Conservation (phyloP, 2,888 invertebrate species). For the Rhabditoides inermis region DNA sequence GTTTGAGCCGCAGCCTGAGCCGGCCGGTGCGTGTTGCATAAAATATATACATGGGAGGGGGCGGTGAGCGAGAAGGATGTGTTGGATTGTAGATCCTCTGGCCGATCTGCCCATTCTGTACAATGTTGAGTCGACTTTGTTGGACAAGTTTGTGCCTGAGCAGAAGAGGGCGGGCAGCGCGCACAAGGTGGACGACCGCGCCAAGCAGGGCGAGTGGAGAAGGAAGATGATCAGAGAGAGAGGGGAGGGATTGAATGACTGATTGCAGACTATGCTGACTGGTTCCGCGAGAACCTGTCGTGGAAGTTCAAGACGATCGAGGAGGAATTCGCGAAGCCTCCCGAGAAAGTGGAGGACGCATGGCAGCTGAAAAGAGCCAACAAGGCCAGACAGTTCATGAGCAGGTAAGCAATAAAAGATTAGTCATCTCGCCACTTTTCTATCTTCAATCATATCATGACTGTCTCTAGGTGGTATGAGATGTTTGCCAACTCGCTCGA, state of each 20-base stretch:
- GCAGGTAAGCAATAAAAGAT: constrained; percentile 27
- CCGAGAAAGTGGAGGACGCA: constrained; percentile 33
- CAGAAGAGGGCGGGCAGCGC: constrained; percentile 16
- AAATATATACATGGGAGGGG: too few species aligned
- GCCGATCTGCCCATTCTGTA: constrained; percentile 27
- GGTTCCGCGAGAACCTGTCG: constrained; percentile 19
- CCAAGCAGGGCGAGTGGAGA: constrained; percentile 12
- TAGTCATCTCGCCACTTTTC: background rate
- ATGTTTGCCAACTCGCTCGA: constrained; percentile 47
- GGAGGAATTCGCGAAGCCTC: constrained; percentile 30
- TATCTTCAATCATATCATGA: background rate
- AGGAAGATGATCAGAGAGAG: background rate
- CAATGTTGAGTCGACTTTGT: constrained; percentile 24
- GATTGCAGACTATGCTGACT: constrained; percentile 25
- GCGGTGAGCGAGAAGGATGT: too few species aligned
- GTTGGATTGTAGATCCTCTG: constrained; percentile 18
- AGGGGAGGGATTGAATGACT: background rate
- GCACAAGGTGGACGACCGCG: constrained; percentile 19
- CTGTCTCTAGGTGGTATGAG: constrained; percentile 31
- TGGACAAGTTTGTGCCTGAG: constrained; percentile 38
- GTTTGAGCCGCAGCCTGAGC: constrained; percentile 31
- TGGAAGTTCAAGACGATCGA: constrained; percentile 42
- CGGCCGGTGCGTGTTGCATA: too few species aligned
- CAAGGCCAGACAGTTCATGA: constrained; percentile 28
- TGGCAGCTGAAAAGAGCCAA: constrained; percentile 33